phyloP scores from a whole-genome alignment of 2,797 vertebrate species.

The Triplophysa yarkandensis region DNA sequence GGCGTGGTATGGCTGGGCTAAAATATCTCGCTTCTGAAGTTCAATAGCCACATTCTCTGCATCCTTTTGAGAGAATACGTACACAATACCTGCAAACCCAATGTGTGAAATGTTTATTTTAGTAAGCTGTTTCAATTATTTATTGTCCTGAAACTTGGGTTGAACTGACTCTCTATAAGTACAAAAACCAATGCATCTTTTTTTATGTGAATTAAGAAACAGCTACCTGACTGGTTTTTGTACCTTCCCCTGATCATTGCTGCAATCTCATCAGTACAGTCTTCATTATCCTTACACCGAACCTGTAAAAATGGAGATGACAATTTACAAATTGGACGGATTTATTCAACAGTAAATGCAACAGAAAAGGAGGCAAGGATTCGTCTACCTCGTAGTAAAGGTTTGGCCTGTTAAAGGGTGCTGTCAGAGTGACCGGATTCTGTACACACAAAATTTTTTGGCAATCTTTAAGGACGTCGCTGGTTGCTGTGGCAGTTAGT shows the following conservation, averaged over 20 bases:
- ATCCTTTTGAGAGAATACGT: slow-evolving; percentile 98
- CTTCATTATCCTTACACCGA: slow-evolving; percentile 81
- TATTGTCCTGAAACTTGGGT: not conserved
- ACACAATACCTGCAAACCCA: slow-evolving; percentile 85
- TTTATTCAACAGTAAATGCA: not conserved
- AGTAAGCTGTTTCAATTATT: not conserved
- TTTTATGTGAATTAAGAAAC: not conserved
- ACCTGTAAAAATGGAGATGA: slow-evolving; percentile 73
- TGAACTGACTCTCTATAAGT: not conserved
- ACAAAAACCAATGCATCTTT: not conserved
- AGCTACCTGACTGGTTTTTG: slow-evolving; percentile 88
- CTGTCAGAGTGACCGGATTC: slow-evolving; percentile 84
- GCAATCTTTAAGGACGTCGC: slow-evolving; percentile 87
- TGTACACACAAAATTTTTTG: slow-evolving; percentile 88
- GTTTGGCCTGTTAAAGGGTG: slow-evolving; percentile 93
- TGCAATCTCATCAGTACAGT: slow-evolving; percentile 81
- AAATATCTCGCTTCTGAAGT: slow-evolving; percentile 83
- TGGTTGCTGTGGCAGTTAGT: slow-evolving; percentile 94
- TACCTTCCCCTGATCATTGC: slow-evolving; percentile 85
- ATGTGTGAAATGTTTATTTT: not conserved
- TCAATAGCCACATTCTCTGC: slow-evolving; percentile 84
- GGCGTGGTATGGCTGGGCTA: slow-evolving; percentile 86
- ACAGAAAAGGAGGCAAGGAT: not conserved
- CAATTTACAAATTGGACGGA: not conserved
- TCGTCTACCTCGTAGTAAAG: slow-evolving; percentile 89